These are phyloP conservation scores for Nyctalus aviator DNA, from an alignment of 2,797 vertebrate genomes.

Conservation along the genomic window DNA sequence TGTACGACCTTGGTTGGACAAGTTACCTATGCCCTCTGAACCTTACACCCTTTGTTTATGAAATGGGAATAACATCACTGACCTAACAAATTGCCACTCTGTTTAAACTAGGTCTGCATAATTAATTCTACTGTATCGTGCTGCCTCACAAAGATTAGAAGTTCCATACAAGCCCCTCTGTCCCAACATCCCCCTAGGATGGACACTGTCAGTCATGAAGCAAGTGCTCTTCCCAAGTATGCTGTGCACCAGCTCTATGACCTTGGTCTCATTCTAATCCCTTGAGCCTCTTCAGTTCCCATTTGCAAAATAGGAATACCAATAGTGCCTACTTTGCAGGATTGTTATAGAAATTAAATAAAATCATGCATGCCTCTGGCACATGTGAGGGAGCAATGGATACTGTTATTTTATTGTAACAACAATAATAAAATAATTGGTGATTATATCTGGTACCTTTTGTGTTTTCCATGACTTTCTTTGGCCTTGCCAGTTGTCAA, in stretches of 20 bases:
- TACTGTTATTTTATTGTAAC: neutral
- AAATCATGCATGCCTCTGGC: neutral
- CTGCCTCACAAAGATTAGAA: neutral
- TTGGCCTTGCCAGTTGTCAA: neutral
- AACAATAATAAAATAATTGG: neutral
- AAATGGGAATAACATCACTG: neutral
- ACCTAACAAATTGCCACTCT: neutral
- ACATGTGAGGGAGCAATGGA: neutral
- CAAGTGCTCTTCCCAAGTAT: neutral
- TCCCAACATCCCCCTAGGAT: neutral
- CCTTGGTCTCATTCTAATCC: neutral
- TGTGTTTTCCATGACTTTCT: neutral
- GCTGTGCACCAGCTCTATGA: neutral
- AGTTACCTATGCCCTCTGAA: neutral
- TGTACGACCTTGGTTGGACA: neutral
- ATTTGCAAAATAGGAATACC: neutral
- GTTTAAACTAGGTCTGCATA: neutral
- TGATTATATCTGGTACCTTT: neutral
- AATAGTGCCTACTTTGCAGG: neutral
- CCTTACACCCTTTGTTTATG: neutral
- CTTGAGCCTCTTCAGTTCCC: neutral
- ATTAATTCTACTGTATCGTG: neutral
- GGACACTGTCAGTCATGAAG: neutral
- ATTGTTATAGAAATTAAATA: neutral
- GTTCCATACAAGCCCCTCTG: neutral